These are phyloP conservation scores for Melipona bicolor DNA, from an alignment of 2,888 invertebrate species.

Conservation along the genomic window DNA sequence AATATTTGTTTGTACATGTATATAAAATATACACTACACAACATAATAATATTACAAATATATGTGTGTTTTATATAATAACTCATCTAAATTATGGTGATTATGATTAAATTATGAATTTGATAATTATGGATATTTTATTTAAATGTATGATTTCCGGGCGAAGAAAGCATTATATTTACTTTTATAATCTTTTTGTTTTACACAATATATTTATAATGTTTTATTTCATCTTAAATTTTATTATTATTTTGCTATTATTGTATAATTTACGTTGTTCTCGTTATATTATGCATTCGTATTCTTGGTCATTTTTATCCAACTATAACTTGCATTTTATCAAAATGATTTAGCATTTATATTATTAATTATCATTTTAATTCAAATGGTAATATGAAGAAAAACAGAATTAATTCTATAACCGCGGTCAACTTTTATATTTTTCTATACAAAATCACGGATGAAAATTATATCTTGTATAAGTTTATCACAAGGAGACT, in stretches of 20 bases:
- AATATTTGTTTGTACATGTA: neutral
- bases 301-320: neutral
- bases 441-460: too few species aligned
- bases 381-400: neutral
- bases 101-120: too few species aligned
- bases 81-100: neutral
- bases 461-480: too few species aligned
- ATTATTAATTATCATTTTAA: neutral
- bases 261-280: neutral
- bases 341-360: neutral
- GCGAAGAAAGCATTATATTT: neutral
- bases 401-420: neutral
- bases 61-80: neutral
- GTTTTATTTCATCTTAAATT: neutral
- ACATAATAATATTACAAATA: neutral
- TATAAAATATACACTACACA: neutral
- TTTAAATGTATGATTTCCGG: neutral
- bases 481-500: too few species aligned
- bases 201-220: neutral
- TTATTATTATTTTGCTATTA: neutral
- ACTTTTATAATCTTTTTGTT: neutral
- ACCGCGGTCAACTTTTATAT: too few species aligned
- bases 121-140: neutral
- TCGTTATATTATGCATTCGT: neutral
- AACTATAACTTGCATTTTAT: neutral